Conservation (phyloP, 2,888 invertebrate species). For the Petrolisthes cinctipes region DNA sequence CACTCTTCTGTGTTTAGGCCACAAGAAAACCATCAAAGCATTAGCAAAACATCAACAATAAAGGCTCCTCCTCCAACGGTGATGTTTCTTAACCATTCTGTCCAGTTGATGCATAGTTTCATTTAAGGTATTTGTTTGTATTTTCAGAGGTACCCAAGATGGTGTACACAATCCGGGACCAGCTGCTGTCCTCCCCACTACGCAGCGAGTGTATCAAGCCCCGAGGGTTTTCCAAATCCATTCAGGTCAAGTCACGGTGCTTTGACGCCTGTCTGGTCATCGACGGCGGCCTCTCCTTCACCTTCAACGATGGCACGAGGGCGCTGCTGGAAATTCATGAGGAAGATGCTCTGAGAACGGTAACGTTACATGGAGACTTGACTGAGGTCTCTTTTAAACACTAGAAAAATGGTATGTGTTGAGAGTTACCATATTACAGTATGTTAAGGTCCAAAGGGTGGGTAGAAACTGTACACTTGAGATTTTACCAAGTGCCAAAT, state of each 20-base stretch:
- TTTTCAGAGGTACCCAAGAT: conserved; percentile 80
- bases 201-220: conserved; percentile 71
- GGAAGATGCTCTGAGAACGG: conserved; percentile 88
- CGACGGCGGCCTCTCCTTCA: conserved; percentile 93
- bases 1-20: no score
- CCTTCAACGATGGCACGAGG: conserved; percentile 93
- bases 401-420: background rate
- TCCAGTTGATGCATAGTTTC: no score
- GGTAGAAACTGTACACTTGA: no score
- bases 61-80: no score
- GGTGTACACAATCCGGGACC: conserved; percentile 88
- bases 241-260: conserved; percentile 89
- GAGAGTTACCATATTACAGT: no score
- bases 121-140: no score
- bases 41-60: no score
- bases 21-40: no score
- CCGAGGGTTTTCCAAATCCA: conserved; percentile 81
- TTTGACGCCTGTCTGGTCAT: conserved; percentile 92
- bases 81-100: no score
- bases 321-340: conserved; percentile 86
- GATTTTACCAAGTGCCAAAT: no score
- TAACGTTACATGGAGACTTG: conserved; percentile 69
- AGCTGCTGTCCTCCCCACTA: conserved; percentile 49
- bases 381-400: conserved; percentile 62
- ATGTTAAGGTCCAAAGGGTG: no score